Conservation (phyloP, 1,140 invertebrate genomes). For the Hyposmocoma kahamanoa region DNA sequence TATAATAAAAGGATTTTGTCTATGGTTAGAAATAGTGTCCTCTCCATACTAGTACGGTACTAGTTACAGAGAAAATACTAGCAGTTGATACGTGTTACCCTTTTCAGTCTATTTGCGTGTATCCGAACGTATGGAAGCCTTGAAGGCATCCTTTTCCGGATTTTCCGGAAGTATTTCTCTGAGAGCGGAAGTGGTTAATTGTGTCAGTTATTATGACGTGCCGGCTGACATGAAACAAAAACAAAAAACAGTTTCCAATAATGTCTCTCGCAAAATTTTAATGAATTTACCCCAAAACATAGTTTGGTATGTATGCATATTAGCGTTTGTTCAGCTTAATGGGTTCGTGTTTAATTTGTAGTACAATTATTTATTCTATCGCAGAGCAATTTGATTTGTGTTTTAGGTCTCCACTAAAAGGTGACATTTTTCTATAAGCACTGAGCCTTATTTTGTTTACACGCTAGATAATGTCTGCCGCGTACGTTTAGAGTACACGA, state of each 20-base stretch:
- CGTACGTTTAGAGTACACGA: conserved; percentile 8
- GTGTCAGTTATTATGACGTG: conserved; percentile 16
- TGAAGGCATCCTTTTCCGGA: background rate
- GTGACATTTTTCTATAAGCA: conserved; percentile 20
- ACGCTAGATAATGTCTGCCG: conserved; percentile 23
- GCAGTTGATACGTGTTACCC: no score
- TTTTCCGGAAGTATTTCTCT: conserved; percentile 15
- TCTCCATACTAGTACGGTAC: no score
- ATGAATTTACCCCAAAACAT: conserved; percentile 39
- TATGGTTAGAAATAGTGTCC: no score
- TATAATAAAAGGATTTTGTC: background rate
- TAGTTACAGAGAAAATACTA: no score
- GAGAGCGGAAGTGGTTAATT: conserved; percentile 6
- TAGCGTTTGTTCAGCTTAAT: background rate
- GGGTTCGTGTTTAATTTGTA: background rate
- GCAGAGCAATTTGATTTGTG: conserved; percentile 24
- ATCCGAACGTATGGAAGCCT: background rate
- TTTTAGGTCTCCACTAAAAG: conserved; percentile 28
- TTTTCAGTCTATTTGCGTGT: background rate
- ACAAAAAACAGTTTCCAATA: conserved; percentile 56
- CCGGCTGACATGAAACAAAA: conserved; percentile 40
- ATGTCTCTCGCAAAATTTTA: conserved; percentile 54
- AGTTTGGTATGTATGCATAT: conserved; percentile 16
- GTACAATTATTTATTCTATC: conserved; percentile 13
- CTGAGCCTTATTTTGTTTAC: conserved; percentile 15